These are phyloP conservation scores for Spodoptera picta DNA, from an alignment of 2,888 invertebrate genomes.

Conservation along the genomic window DNA sequence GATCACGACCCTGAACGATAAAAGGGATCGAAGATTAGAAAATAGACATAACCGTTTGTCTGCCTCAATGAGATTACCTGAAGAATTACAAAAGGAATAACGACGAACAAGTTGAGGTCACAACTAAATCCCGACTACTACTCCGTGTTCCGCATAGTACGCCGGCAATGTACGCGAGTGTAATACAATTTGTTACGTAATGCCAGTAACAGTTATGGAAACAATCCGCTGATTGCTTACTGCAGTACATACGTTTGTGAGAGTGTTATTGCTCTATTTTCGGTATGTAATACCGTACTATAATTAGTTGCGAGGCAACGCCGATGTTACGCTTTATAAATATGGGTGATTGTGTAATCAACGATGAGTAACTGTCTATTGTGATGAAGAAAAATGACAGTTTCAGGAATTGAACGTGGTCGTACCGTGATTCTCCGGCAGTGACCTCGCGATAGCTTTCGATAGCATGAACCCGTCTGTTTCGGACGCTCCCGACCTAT, in stretches of 20 bases:
- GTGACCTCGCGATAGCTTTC: conserved; percentile 86
- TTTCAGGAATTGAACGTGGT: conserved; percentile 64
- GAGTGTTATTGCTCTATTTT: conserved; percentile 73
- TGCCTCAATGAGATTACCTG: conserved; percentile 68
- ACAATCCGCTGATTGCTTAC: conserved; percentile 72
- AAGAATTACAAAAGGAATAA: conserved; percentile 67
- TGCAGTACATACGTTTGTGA: conserved; percentile 63
- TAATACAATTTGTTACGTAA: conserved; percentile 72
- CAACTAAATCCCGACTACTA: conserved; percentile 71
- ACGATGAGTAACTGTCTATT: conserved; percentile 56
- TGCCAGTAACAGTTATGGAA: conserved; percentile 74
- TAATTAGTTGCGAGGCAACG: conserved; percentile 65
- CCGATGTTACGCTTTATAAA: conserved; percentile 56
- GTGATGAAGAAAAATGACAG: conserved; percentile 52
- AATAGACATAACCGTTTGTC: conserved; percentile 67
- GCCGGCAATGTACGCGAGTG: conserved; percentile 60
- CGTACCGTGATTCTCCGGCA: conserved; percentile 77
- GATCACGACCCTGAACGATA: conserved; percentile 44
- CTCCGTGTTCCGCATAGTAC: conserved; percentile 55
- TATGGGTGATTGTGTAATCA: conserved; percentile 53
- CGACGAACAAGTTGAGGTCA: conserved; percentile 65
- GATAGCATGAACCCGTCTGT: conserved; percentile 84
- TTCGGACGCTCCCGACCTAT: conserved; percentile 86
- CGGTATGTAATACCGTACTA: conserved; percentile 60
- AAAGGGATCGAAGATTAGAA: conserved; percentile 60